Base-by-base conservation (phyloP, 2,113 vertebrate species). In the Neomonachus schauinslandi region DNA sequence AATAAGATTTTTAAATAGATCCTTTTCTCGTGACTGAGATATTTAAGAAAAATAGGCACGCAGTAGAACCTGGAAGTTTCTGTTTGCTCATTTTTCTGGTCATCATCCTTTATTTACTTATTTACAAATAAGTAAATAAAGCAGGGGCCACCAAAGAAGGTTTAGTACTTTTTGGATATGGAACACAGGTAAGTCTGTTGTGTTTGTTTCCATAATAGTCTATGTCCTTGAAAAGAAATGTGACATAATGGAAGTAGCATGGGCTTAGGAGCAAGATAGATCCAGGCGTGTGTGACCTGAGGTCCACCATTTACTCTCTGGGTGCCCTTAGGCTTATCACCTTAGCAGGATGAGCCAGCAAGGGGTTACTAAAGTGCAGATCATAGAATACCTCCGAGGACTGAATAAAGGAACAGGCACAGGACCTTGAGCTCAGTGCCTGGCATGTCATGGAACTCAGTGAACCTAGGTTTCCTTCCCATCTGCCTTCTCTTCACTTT, bases 91-190 rank as follows among this genome's bases (percentile, higher is more conserved):
- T 72, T 91, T 93, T 85, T 63, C 42, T 71, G 28, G 24, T 26
- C 13, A n/a, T 49, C 86, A 51, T 53, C 24, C n/a, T 51, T 5
- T 46, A 46, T 46, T 46, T 46, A 46, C 46, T 46, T 7, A 46
- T n/a, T 91, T 69, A 59, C 51, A 59, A 85, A 72, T 59, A 77
- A 33, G 53, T 36, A 65, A 85, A 36, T 11, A 79, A 91, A 93
- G 28, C 31, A 55, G 0, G 9, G 36, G 19, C 22, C 33, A 63
- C n/a, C 0, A 0, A 59, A 85, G 33, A 80, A 76, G 19, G 24
- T 39, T 51, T 6, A 59, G 3, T 9, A 28, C n/a, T 28, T 79
- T 74, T 53, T 46, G 14, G n/a, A 67, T 77, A 76, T 10, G 33
- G 9, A 89, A 31, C n/a, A 49, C 57, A 77, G 36, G 11, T n/a